These are phyloP conservation scores for Centropus bengalensis DNA, from an alignment of 2,113 vertebrate species.

Conservation along the genomic window DNA sequence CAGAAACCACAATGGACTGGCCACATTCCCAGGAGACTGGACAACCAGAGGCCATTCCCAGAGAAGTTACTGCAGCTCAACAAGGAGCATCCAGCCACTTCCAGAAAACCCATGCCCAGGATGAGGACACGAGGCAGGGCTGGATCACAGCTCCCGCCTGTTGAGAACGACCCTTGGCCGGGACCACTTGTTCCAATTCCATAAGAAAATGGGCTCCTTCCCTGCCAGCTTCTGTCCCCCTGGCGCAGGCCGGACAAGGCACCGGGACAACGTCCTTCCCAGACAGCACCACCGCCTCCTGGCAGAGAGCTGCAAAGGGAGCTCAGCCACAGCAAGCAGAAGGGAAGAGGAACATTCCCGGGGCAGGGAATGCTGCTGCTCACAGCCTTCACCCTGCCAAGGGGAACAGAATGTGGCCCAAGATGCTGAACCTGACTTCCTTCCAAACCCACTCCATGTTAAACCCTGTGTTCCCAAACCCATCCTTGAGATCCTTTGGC, in stretches of 20 bases:
- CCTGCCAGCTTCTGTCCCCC: neutral
- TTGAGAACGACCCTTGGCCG: accelerated
- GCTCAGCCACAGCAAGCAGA: accelerated
- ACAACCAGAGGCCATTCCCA: neutral
- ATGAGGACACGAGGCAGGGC: neutral
- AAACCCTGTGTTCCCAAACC: neutral
- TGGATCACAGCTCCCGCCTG: neutral
- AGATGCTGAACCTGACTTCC: neutral
- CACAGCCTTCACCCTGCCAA: neutral
- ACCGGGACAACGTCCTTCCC: neutral
- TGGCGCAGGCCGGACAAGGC: accelerated
- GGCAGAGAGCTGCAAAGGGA: neutral
- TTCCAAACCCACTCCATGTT: neutral
- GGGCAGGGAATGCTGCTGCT: neutral
- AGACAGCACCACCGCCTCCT: accelerated
- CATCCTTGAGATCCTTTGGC: neutral
- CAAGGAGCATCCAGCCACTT: neutral
- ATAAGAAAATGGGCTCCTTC: neutral
- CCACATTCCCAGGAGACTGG: neutral
- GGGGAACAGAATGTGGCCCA: accelerated
- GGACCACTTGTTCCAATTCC: neutral
- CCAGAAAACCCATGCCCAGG: neutral
- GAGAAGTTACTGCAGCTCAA: neutral
- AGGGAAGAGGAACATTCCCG: neutral
- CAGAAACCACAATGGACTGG: neutral